Conservation (phyloP, 2,797 vertebrate genomes). For the Onychomys torridus region DNA sequence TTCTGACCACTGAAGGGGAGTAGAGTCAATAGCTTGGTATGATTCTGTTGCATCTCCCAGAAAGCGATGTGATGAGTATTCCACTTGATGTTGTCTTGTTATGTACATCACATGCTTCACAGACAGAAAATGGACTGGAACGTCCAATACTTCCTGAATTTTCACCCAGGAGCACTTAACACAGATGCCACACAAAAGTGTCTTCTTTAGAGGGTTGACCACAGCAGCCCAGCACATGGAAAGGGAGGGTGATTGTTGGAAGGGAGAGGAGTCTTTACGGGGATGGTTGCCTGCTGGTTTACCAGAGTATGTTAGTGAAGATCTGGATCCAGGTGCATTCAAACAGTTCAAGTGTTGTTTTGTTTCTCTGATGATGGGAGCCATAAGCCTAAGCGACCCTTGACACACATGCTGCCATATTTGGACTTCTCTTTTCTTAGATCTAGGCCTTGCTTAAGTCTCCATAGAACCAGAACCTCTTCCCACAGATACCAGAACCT, state of each 20-base stretch:
- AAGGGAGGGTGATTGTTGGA: background rate
- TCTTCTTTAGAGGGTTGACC: background rate
- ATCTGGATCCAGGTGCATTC: background rate
- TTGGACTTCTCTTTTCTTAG: no score
- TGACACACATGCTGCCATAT: no score
- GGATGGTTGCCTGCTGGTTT: background rate
- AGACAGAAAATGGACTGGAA: background rate
- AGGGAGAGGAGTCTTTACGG: background rate
- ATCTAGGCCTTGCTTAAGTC: no score
- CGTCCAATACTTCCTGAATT: background rate
- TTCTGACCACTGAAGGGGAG: background rate
- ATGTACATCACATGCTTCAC: background rate
- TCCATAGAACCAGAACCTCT: no score
- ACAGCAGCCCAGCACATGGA: background rate
- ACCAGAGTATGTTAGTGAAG: background rate
- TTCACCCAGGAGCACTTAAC: background rate
- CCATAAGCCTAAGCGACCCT: no score
- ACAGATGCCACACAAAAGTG: background rate
- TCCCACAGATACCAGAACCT: no score
- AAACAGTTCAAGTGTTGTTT: background rate
- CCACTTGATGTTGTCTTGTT: background rate
- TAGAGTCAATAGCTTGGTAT: background rate
- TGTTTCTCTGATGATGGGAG: no score
- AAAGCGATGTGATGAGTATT: background rate
- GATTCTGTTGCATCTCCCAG: background rate